Evolutionary conservation across 2,113 vertebrate species (phyloP), one percentile per base, ranked within the genome.

Genomic region (Pelecanoides urinatrix): DNA sequence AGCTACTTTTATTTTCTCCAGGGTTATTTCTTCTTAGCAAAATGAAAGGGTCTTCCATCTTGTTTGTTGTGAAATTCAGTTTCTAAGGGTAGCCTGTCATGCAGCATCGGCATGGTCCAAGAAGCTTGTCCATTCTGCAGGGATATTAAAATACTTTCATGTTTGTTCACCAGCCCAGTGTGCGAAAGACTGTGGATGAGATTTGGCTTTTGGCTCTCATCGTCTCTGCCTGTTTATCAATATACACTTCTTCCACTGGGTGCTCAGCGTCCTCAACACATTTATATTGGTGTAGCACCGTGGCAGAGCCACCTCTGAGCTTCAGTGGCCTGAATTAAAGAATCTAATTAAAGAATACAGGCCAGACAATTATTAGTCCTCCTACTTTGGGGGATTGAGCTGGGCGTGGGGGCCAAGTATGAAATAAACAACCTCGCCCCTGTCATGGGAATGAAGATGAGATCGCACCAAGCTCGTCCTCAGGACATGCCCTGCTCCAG

Each of bases 241-340:
- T 6, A 62, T 7, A 67, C 3, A 0, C 4, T 67, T 58, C 56
- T 74, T 63, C 25, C 11, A 25, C 21, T 47, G 17, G 1, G 0
- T 61, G 20, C 10, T 79, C 13, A 23, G 17, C 22, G 23, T 50
- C 32, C 20, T 81, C 29, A 70, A 30, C 11, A 22, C 15, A 67
- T 72, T 80, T 80, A 52, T 15, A 12, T 18, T 30, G 25, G 11
- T 38, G 25, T 4, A 71, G 32, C 17, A 67, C 22, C 32, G 26
- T 26, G 27, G 17, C 17, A 75, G 47, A 85, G 4, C 52, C 81
- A 45, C 13, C 27, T 73, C 71, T 59, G n/a, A 72, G 52, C 22
- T 55, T 65, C 32, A 26, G 32, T 52, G 23, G 7, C 13, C 42
- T 45, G 22, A 84, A 47, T 44, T 36, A 74, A 84, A 81, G 17